Percentiles rank a stretch among this genome's conserved stretches.
phyloP scores from a whole-genome alignment of 2,113 vertebrate genomes.

The Chamaetylas fuelleborni region DNA sequence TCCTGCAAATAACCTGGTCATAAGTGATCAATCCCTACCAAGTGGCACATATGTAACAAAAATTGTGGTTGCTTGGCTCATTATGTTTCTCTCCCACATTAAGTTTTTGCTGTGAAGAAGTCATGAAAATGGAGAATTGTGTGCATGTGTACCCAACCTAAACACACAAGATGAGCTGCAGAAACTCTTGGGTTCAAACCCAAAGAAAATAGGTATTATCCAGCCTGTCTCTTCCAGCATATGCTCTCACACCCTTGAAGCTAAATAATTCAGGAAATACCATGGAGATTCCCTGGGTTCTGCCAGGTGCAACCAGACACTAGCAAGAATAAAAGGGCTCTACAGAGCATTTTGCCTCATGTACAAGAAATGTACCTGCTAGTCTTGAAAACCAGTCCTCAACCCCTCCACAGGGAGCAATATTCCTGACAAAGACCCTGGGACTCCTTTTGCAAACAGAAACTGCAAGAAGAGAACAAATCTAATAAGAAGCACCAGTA shows the following conservation, averaged over 20 bases:
- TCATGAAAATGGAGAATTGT: neutral
- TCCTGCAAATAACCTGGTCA: neutral
- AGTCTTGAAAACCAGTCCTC: neutral
- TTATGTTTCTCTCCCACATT: neutral
- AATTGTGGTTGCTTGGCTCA: neutral
- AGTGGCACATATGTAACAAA: neutral
- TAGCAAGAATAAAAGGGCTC: neutral
- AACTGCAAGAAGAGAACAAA: neutral
- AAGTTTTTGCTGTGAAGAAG: neutral
- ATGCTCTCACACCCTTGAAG: neutral
- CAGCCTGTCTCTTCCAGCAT: neutral
- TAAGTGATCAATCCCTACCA: neutral
- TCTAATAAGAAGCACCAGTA: neutral
- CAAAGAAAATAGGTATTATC: neutral
- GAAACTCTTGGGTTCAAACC: neutral
- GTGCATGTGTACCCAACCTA: neutral
- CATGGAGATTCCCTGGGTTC: neutral
- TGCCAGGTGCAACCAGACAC: neutral
- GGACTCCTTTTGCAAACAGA: neutral
- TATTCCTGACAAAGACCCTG: neutral
- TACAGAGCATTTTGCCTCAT: neutral
- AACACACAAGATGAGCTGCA: neutral
- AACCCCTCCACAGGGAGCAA: neutral
- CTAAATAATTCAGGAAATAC: neutral
- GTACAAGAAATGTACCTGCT: neutral